phyloP scores from a whole-genome alignment of 2,797 vertebrate genomes.

The Acropternis orthonyx region DNA sequence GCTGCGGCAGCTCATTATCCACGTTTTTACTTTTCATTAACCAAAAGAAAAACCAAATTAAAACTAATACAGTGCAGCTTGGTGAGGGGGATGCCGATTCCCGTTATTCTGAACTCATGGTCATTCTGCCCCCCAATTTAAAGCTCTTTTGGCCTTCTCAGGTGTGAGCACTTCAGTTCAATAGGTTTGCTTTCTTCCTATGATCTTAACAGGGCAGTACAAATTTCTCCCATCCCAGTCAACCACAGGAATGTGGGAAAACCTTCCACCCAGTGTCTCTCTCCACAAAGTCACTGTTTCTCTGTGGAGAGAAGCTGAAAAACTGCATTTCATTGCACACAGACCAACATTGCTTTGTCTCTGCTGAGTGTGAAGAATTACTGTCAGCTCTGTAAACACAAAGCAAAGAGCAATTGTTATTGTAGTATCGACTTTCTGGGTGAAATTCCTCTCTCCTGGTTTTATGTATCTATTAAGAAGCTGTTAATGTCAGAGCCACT shows the following conservation, averaged over 20 bases:
- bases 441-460: background rate
- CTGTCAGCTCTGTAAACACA: background rate
- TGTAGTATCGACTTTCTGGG: background rate
- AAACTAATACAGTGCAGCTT: background rate
- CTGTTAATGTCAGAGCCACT: background rate
- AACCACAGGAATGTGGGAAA: accelerated
- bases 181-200: background rate
- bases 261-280: accelerated
- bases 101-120: background rate
- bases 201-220: background rate
- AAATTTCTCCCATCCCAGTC: background rate
- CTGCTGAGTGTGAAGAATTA: background rate
- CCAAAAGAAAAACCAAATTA: background rate
- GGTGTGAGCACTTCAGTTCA: background rate
- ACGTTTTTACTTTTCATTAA: background rate
- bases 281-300: background rate
- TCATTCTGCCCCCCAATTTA: background rate
- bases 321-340: background rate
- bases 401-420: background rate
- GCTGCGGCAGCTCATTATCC: background rate
- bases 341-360: background rate
- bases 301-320: background rate
- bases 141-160: background rate
- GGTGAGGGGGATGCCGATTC: background rate
- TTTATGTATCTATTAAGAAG: background rate